Evolutionary conservation across 2,113 vertebrate species (phyloP), one percentile per base, ranked within the genome.

Genomic region (Suricata suricatta): DNA sequence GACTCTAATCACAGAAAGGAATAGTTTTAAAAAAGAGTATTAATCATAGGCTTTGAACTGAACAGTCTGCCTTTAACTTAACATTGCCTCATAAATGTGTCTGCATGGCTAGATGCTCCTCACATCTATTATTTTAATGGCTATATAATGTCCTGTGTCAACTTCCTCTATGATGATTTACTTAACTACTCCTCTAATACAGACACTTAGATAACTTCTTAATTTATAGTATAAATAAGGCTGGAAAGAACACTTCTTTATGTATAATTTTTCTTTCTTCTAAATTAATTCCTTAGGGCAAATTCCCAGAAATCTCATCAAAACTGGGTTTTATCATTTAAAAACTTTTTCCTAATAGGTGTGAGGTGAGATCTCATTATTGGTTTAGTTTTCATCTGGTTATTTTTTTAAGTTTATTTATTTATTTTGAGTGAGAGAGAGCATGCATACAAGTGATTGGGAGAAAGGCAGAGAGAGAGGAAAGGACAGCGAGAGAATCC

Each of bases 71-170:
- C 74, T 93, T 89, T 96, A 16, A 66, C 66, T 94, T 90, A 94
- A 68, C 25, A 31, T 87, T 69, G 68, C 38, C 52, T 94, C 64
- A 69, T 77, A 86, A 83, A 54, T 95, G 15, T 50, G 72, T 95
- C 85, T 68, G 54, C 10, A 60, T 0, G 33, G 47, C 47, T 81
- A 94, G 4, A 83, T 89, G 60, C 16, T 95, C 68, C 50, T 80
- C 41, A 71, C 23, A 82, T 41, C 77, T 60, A 76, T 83, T 93
- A 97, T 93, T 47, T 79, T 92, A 97, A 97, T 93, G 66, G 33
- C 71, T 88, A 35, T 31, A 72, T 82, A 90, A 96, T 88, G 64
- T 71, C 54, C 41, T 5, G 3, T 68, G 68, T 91, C 86, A 91
- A 96, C 52, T 69, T 87, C 91, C 85, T 90, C 74, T 90, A 76